phyloP scores from a whole-genome alignment of 2,113 vertebrate genomes.

The Pteropus alecto region DNA sequence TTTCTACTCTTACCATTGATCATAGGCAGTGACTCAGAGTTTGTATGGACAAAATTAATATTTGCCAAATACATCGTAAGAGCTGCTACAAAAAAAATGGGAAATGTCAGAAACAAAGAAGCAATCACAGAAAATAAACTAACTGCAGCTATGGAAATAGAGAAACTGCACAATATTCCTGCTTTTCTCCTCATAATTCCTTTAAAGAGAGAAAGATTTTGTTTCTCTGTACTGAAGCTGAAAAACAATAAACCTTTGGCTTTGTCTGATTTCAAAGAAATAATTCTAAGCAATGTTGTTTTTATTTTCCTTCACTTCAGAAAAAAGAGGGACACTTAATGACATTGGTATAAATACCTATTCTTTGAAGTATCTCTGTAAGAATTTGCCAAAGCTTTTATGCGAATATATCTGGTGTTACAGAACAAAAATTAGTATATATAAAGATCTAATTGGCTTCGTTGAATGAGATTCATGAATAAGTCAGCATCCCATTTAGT shows the following conservation, averaged over 20 bases:
- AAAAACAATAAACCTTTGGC: neutral
- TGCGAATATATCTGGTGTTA: neutral
- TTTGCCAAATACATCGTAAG: slow-evolving; percentile 58
- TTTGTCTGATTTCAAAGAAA: slow-evolving; percentile 15
- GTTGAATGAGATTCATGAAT: neutral
- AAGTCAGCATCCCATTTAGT: neutral
- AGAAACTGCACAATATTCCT: neutral
- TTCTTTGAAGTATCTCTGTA: neutral
- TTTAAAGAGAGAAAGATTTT: neutral
- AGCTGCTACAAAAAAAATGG: slow-evolving; percentile 27
- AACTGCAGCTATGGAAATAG: slow-evolving; percentile 40
- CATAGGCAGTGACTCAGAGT: slow-evolving; percentile 16
- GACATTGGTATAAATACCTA: neutral
- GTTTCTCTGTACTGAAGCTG: neutral
- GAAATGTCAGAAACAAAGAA: slow-evolving; percentile 51
- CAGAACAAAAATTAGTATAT: neutral
- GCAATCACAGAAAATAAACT: slow-evolving; percentile 45
- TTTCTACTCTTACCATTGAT: neutral
- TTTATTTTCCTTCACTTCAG: slow-evolving; percentile 23
- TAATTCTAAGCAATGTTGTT: slow-evolving; percentile 1
- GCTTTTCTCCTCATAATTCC: neutral
- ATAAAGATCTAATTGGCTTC: neutral
- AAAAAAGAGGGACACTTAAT: neutral
- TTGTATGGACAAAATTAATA: slow-evolving; percentile 60
- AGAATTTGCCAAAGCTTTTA: neutral